These are phyloP conservation scores for Xiphorhynchus erythropygius DNA, from an alignment of 2,797 vertebrate species.

Conservation along the genomic window DNA sequence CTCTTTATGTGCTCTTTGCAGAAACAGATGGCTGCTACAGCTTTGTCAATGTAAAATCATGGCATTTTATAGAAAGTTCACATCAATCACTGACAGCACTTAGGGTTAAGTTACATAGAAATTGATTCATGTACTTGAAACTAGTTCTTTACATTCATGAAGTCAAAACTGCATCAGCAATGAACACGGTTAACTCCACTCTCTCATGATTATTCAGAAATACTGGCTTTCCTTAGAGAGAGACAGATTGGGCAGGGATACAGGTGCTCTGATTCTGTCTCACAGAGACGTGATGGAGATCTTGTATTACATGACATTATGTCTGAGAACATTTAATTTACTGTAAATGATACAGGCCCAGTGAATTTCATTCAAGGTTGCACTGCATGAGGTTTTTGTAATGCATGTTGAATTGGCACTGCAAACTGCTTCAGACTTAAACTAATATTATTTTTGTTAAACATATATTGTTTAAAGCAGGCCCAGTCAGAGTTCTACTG, in stretches of 20 bases:
- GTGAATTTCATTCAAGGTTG: background rate
- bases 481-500: background rate
- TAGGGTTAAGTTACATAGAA: background rate
- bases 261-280: background rate
- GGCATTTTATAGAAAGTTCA: background rate
- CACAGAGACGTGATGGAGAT: background rate
- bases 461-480: background rate
- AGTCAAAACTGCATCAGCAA: background rate
- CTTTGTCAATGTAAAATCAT: background rate
- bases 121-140: background rate
- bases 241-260: background rate
- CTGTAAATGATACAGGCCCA: background rate
- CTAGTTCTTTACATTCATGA: background rate
- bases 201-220: background rate
- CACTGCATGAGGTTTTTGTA: background rate
- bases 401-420: background rate
- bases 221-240: background rate
- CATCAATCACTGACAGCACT: background rate
- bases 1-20: background rate
- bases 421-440: background rate
- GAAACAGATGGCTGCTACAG: constrained; percentile 19
- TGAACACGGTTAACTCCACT: accelerated
- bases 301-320: background rate
- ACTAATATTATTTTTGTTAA: background rate
- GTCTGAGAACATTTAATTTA: background rate